Percentiles rank a stretch among this genome's conserved stretches.
phyloP scores from a whole-genome alignment of 2,113 vertebrate species.

The Hippocampus barbouri region DNA sequence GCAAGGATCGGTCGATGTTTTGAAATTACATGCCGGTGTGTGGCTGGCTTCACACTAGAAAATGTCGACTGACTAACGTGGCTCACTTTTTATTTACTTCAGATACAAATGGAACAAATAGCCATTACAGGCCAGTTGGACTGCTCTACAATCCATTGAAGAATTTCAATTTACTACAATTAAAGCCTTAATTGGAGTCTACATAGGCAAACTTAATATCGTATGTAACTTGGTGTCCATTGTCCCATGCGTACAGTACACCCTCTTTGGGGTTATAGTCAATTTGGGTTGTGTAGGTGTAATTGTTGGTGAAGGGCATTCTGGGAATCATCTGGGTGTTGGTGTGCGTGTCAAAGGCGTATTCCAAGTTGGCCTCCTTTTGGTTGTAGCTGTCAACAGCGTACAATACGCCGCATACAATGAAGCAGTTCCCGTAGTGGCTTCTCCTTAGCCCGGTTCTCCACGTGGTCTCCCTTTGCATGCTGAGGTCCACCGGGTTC shows the following conservation, averaged over 20 bases:
- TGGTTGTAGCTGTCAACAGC: conserved; percentile 89
- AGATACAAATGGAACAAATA: conserved; percentile 25
- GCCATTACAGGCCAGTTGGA: conserved; percentile 62
- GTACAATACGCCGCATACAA: conserved; percentile 94
- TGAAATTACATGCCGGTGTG: neutral
- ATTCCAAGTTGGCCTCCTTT: conserved; percentile 86
- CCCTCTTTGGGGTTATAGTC: conserved; percentile 97
- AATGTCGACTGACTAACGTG: neutral
- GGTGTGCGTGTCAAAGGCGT: conserved; percentile 96
- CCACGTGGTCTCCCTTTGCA: conserved; percentile 90
- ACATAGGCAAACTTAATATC: conserved; percentile 88
- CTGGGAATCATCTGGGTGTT: conserved; percentile 92
- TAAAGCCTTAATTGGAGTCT: conserved; percentile 52
- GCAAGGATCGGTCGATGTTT: too few species aligned
- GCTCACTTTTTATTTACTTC: conserved; percentile 1
- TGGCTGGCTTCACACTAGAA: neutral
- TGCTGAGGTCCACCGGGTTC: conserved; percentile 85
- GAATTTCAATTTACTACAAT: conserved; percentile 29
- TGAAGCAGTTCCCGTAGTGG: conserved; percentile 90
- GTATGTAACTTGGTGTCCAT: conserved; percentile 95
- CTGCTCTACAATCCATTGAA: conserved; percentile 87
- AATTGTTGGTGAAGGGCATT: conserved; percentile 91
- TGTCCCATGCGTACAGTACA: conserved; percentile 93
- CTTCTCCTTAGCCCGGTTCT: conserved; percentile 86
- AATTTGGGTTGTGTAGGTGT: conserved; percentile 90